These are phyloP conservation scores for Stenodera caucasica DNA, from an alignment of 2,888 invertebrate genomes.

Conservation along the genomic window DNA sequence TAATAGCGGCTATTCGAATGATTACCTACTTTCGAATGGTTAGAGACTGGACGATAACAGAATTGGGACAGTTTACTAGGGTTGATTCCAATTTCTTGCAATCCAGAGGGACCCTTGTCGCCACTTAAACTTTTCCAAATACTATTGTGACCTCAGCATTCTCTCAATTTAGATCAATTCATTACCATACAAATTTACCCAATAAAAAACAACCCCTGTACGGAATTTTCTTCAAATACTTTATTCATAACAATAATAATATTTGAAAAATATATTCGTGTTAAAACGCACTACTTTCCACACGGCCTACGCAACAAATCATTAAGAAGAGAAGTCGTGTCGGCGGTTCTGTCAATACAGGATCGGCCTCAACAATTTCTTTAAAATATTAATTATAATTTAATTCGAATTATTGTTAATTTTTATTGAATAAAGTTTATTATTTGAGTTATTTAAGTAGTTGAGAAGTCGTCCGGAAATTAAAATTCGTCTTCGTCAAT, in stretches of 20 bases:
- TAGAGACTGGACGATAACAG: conserved; percentile 18
- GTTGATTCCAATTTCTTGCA: conserved; percentile 19
- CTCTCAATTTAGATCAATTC: conserved; percentile 4
- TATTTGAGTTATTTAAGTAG: too few relatives aligned
- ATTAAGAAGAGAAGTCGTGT: conserved; percentile 32
- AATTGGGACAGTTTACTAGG: conserved; percentile 15
- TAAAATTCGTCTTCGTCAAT: not conserved
- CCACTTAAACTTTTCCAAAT: conserved; percentile 21
- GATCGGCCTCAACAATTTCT: not conserved
- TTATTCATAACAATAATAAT: conserved; percentile 2
- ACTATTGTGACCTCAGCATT: conserved; percentile 7
- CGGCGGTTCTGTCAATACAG: conserved; percentile 15
- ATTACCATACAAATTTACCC: not conserved
- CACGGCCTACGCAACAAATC: conserved; percentile 32
- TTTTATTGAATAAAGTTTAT: too few relatives aligned
- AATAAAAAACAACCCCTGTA: too few relatives aligned
- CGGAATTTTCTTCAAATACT: too few relatives aligned
- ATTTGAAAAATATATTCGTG: conserved; percentile 22
- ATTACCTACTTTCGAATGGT: conserved; percentile 14
- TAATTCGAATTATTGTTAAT: too few relatives aligned
- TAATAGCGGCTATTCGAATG: too few relatives aligned
- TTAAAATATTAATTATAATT: not conserved
- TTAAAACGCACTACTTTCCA: conserved; percentile 31
- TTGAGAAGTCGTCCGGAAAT: not conserved
- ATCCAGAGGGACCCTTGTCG: conserved; percentile 12